Base-by-base conservation (phyloP, 2,113 vertebrate genomes). In the Plecotus auritus region DNA sequence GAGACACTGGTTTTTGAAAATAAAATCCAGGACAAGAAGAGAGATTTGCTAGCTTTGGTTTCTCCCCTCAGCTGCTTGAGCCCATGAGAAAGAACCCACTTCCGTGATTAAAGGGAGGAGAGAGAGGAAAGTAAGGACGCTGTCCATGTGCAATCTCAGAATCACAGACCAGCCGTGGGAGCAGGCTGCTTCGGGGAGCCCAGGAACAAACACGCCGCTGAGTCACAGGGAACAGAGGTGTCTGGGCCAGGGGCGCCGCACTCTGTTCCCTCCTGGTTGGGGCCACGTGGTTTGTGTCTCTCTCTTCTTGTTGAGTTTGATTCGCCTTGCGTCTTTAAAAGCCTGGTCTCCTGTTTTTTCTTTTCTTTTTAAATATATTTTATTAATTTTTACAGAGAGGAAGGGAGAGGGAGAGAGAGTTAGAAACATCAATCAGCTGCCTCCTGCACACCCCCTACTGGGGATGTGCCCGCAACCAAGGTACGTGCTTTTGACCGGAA, bases 181-280 rank as follows among this genome's bases (percentile, higher is more conserved):
- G 13, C 14, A 35, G 11, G 64, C 18, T 42, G 12, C 18, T 12
- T 74, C 17, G 51, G 37, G 9, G 32, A 28, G 6, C 40, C 37
- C 26, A 14, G 45, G 42, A 7, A 18, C 0, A 1, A 1, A 20
- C 9, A 5, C 1, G 30, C 9, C 18, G 23, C 20, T 40, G 30
- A 30, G 7, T 37, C n/a, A 83, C 56, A 35, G 10, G 7, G 59
- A 45, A 26, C 9, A 9, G 4, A 20, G 51, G 10, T 17, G 0
- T 17, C 7, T n/a, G 32, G 40, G 22, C 4, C 23, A 11, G 37
- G 47, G 32, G 1, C 35, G 54, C 1, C 4, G 3, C 35, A 40
- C 28, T 54, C 37, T 30, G 18, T 51, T 61, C 59, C n/a, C 66
- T 22, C 84, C 42, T 47, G 17, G 18, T 7, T 40, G 30, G 54